phyloP scores from a whole-genome alignment of 1,140 invertebrate species.

The Neuroterus valhalla region DNA sequence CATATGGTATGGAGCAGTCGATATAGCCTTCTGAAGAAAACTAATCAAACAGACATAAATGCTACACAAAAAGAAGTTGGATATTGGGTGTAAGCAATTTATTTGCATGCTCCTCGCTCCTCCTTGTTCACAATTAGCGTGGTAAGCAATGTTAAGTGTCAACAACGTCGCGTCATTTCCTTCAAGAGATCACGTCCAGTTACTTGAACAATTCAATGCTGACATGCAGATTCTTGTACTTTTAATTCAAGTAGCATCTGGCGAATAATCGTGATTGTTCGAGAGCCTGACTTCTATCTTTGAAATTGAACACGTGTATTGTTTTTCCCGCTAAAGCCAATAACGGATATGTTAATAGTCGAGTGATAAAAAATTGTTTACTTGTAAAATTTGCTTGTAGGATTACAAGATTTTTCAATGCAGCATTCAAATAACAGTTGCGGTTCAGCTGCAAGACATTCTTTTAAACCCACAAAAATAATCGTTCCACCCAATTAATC shows the following conservation, averaged over 20 bases:
- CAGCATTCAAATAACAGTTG: too few relatives aligned
- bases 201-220: constrained; percentile 27
- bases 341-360: too few relatives aligned
- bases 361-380: too few relatives aligned
- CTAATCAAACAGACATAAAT: not conserved
- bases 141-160: constrained; percentile 34
- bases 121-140: constrained; percentile 21
- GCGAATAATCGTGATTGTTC: not conserved
- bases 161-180: constrained; percentile 38
- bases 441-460: too few relatives aligned
- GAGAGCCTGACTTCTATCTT: not conserved
- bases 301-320: not conserved
- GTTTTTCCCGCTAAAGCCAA: not conserved
- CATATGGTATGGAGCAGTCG: too few relatives aligned
- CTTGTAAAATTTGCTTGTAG: too few relatives aligned
- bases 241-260: constrained; percentile 1
- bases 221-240: constrained; percentile 34
- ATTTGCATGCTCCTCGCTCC: not conserved
- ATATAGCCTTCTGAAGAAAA: not conserved
- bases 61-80: not conserved
- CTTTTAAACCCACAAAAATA: too few relatives aligned
- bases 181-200: constrained; percentile 26
- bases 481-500: too few relatives aligned
- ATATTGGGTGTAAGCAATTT: not conserved
- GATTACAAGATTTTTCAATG: too few relatives aligned